These are phyloP conservation scores for Malurus splendens DNA, from an alignment of 2,797 vertebrate species.

Conservation along the genomic window DNA sequence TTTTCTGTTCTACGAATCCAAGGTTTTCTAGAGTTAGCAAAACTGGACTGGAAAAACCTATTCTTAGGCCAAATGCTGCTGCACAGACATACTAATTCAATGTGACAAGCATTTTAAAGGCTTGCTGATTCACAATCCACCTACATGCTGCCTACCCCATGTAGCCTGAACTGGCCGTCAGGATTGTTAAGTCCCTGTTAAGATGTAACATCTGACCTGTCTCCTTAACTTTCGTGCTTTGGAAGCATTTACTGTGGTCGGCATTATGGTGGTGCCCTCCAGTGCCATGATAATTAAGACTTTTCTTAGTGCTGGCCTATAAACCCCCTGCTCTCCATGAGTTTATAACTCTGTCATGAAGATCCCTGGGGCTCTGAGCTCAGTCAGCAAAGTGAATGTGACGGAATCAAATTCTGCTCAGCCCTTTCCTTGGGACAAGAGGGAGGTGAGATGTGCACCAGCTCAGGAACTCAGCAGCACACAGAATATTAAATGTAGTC, in stretches of 20 bases:
- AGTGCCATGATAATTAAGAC: background rate
- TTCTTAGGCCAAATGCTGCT: background rate
- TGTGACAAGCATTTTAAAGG: constrained; percentile 33
- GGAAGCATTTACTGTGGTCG: background rate
- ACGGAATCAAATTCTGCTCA: background rate
- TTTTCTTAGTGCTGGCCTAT: background rate
- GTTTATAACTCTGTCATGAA: background rate
- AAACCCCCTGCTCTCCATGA: background rate
- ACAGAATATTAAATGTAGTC: background rate
- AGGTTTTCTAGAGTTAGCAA: background rate
- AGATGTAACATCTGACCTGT: constrained; percentile 32
- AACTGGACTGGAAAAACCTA: background rate
- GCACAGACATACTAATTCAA: constrained; percentile 14
- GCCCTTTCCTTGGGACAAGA: background rate
- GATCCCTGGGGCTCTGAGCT: background rate
- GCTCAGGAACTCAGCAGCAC: background rate
- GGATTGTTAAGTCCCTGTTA: constrained; percentile 11
- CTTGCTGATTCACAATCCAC: constrained; percentile 25
- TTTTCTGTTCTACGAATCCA: background rate
- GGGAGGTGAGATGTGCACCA: background rate
- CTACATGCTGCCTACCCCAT: background rate
- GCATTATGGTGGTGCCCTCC: background rate
- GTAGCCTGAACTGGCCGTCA: background rate
- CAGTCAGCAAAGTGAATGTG: background rate
- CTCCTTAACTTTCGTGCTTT: constrained; percentile 31